Evolutionary conservation across 2,113 vertebrate genomes (phyloP).

Genomic region (Limnothrissa miodon): DNA sequence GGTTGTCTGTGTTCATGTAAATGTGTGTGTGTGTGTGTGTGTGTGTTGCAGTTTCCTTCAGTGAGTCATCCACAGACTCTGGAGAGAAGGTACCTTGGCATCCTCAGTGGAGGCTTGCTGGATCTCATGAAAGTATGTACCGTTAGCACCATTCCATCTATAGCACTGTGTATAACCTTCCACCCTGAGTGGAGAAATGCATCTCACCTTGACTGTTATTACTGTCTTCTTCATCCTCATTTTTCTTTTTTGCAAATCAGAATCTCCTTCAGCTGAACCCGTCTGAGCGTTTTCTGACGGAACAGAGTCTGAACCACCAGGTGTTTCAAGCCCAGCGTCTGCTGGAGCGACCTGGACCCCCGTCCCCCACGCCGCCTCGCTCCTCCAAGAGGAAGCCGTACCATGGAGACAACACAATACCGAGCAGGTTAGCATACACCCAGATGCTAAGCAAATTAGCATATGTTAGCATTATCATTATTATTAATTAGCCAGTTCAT

Average conservation of each 20-base stretch:
- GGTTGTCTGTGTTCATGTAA: slow-evolving; percentile 34
- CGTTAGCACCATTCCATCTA: slow-evolving; percentile 12
- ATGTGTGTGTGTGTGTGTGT: slow-evolving; percentile 20
- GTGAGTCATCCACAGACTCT: slow-evolving; percentile 97
- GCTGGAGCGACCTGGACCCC: slow-evolving; percentile 81
- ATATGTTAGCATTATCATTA: not conserved
- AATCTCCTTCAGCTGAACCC: slow-evolving; percentile 93
- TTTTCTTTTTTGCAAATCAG: slow-evolving; percentile 63
- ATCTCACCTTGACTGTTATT: not conserved
- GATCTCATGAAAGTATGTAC: slow-evolving; percentile 99
- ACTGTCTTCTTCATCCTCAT: not conserved
- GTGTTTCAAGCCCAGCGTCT: slow-evolving; percentile 96
- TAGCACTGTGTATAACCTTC: not conserved
- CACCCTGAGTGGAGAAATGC: not conserved
- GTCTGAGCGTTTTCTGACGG: slow-evolving; percentile 92
- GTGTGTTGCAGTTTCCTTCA: slow-evolving; percentile 85
- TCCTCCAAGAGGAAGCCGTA: slow-evolving; percentile 97
- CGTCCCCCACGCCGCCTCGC: slow-evolving; percentile 84
- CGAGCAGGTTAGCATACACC: slow-evolving; percentile 82
- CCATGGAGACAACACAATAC: slow-evolving; percentile 91
- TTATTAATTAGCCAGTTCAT: not conserved
- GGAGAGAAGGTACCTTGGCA: slow-evolving; percentile 94
- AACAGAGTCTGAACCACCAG: slow-evolving; percentile 95
- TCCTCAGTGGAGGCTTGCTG: slow-evolving; percentile 90
- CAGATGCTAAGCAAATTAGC: slow-evolving; percentile 85